Evolutionary conservation across 2,113 vertebrate genomes (phyloP).

Genomic region (Dipodomys ordii): DNA sequence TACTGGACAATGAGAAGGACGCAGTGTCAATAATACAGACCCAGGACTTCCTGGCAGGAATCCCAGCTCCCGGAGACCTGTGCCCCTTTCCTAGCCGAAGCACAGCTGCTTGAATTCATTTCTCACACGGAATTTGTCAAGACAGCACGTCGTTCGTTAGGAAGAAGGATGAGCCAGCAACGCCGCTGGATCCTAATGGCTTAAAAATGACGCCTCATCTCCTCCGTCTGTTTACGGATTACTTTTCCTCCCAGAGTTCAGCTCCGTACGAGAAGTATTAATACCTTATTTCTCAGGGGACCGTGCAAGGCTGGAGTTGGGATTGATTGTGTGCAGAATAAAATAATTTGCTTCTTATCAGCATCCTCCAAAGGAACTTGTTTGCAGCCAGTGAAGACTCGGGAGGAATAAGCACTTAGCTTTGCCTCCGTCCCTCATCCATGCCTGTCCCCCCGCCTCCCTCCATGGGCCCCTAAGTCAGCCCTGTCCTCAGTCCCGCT

Average conservation of each 20-base stretch:
- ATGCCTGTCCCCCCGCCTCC: neutral
- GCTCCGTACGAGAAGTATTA: constrained; percentile 80
- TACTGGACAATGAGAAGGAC: neutral
- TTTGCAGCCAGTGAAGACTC: constrained; percentile 78
- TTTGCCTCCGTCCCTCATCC: constrained; percentile 73
- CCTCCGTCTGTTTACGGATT: constrained; percentile 76
- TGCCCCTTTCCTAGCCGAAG: neutral
- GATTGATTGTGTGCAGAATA: constrained; percentile 83
- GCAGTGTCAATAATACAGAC: accelerated
- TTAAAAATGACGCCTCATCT: constrained; percentile 53
- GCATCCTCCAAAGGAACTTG: constrained; percentile 81
- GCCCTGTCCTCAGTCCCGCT: constrained; percentile 76
- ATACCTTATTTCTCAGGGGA: constrained; percentile 82
- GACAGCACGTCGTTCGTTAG: constrained; percentile 36
- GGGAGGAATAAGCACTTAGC: constrained; percentile 81
- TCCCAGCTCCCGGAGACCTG: neutral
- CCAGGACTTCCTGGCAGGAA: neutral
- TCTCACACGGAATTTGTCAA: constrained; percentile 11
- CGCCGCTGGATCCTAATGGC: neutral
- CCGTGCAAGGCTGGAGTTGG: constrained; percentile 77
- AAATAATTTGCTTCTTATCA: constrained; percentile 88
- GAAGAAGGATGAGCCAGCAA: neutral
- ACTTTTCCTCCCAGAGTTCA: constrained; percentile 81
- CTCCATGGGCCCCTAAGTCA: constrained; percentile 80
- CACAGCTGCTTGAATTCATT: constrained; percentile 42